phyloP scores from a whole-genome alignment of 2,113 vertebrate genomes.

The Isichthys henryi region DNA sequence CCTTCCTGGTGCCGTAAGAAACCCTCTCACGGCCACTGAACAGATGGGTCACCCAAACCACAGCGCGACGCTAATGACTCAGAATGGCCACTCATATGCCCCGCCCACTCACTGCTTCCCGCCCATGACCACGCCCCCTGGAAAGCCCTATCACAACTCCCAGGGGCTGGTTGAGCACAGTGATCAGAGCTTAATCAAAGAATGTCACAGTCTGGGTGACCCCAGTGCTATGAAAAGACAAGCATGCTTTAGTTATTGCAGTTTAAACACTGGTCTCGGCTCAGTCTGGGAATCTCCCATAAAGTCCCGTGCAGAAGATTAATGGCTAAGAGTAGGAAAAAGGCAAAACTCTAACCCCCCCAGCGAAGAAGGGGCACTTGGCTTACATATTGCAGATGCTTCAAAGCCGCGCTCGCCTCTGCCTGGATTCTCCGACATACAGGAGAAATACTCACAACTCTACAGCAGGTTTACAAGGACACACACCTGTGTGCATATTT shows the following conservation, averaged over 20 bases:
- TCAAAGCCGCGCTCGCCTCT: slow-evolving; percentile 54
- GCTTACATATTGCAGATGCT: slow-evolving; percentile 63
- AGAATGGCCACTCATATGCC: background rate
- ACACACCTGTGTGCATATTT: background rate
- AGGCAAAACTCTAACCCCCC: background rate
- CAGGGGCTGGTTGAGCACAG: slow-evolving; percentile 34
- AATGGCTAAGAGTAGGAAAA: background rate
- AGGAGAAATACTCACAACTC: slow-evolving; percentile 44
- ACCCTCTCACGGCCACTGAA: background rate
- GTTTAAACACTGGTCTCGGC: background rate
- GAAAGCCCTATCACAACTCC: background rate
- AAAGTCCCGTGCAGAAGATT: background rate
- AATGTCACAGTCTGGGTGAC: slow-evolving; percentile 33
- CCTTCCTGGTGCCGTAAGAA: background rate
- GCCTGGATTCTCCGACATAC: slow-evolving; percentile 54
- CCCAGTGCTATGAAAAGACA: background rate
- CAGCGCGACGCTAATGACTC: slow-evolving; percentile 3
- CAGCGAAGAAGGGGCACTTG: slow-evolving; percentile 27
- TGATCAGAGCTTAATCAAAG: slow-evolving; percentile 46
- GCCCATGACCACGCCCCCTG: background rate
- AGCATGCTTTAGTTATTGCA: background rate
- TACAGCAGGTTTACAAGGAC: background rate
- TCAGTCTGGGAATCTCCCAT: background rate
- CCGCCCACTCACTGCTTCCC: background rate
- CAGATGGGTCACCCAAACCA: slow-evolving; percentile 14